Evolutionary conservation across 2,888 invertebrate species (phyloP), one percentile per base, ranked within the genome.

Genomic region (Eristalis tenax): DNA sequence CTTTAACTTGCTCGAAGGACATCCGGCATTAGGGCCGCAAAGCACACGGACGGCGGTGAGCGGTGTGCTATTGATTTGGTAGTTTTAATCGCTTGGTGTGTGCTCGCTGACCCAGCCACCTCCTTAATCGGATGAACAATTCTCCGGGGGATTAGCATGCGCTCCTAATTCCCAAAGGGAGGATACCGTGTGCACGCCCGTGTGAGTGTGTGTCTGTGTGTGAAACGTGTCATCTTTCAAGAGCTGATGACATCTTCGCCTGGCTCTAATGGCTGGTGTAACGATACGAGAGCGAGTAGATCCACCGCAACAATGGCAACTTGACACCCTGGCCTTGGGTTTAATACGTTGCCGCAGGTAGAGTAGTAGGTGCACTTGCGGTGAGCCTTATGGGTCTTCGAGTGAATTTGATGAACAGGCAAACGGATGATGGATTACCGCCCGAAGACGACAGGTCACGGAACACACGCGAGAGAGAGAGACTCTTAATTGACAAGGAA

Each of bases 321-420:
- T 73, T 68, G 76, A 77, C 70, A 81, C 84, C 68, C 68, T 84
- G 75, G 65, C 83, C 84, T 80, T 80, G 84, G 70, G 38, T 63
- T 23, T 71, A 79, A 79, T 74, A 69, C 66, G 26, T 56, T 50
- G 18, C 43, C 59, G 40, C 23, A 59, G 64, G 50, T 50, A 50
- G 5, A n/a, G 43, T n/a, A 43, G 18, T 8, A 18, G 18, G 38
- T 38, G 50, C 50, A 50, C 50, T 50, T 50, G 18, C 18, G 18
- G 8, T 50, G 18, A 50, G 50, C 50, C 18, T 18, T 10, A 18
- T 50, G 50, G 18, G 18, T 50, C 50, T 50, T 50, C 32, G 50
- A 8, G 50, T 1, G 43, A 43, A 43, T 15, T 43, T 43, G 43
- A 50, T 18, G n/a, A 50, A 50, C 18, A 50, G 18, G 18, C 50